phyloP scores from a whole-genome alignment of 2,113 vertebrate species.

The Petroica traversi region DNA sequence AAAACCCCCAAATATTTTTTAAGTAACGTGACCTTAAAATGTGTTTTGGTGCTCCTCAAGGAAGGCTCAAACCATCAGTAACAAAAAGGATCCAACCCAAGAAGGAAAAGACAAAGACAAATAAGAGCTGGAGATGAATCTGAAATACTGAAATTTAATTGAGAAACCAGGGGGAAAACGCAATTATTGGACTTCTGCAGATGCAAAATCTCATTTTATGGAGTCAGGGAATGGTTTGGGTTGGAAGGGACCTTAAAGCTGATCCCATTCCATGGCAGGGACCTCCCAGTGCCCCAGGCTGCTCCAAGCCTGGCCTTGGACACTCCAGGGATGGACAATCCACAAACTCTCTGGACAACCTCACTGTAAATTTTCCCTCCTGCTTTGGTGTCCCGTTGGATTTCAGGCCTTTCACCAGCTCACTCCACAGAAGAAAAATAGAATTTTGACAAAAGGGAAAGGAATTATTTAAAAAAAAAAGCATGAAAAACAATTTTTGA shows the following conservation, averaged over 20 bases:
- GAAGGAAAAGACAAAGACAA: not conserved
- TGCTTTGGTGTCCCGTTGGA: not conserved
- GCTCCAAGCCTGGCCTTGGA: not conserved
- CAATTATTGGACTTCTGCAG: not conserved
- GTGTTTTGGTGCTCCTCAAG: not conserved
- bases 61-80: not conserved
- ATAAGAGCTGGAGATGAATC: not conserved
- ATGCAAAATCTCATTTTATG: not conserved
- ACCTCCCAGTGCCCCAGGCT: not conserved
- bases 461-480: not conserved
- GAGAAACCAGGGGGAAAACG: not conserved
- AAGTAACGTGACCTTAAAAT: not conserved
- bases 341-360: not conserved
- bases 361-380: not conserved
- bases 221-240: not conserved
- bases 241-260: not conserved
- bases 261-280: not conserved
- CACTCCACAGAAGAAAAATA: not conserved
- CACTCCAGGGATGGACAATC: not conserved
- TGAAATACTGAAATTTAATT: not conserved
- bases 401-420: not conserved
- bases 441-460: not conserved
- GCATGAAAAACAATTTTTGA: not conserved
- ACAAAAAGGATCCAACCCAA: not conserved
- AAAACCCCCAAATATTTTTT: not conserved